Evolutionary conservation across 2,113 vertebrate genomes (phyloP), one percentile per base, ranked within the genome.

Genomic region (Bufo bufo): DNA sequence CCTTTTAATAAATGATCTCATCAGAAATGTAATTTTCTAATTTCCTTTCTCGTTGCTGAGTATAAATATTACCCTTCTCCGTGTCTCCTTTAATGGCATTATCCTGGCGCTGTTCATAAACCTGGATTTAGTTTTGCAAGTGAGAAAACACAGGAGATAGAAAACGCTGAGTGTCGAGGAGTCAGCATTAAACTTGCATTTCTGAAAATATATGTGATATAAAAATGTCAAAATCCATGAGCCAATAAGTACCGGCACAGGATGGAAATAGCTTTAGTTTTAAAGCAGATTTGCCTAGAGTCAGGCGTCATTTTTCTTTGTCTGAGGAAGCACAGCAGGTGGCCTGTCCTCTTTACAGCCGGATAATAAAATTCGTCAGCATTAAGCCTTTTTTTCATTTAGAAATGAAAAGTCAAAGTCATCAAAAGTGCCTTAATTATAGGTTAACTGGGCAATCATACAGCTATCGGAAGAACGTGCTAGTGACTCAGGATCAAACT

Each of bases 201-300:
- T 77, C 71, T 63, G 61, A 49, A 85, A 85, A 85, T 77, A 77
- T 63, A 77, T 47, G 58, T 77, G 43, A 77, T 86, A 86, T 56
- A 61, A 61, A 77, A 86, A 63, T 61, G 72, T 63, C 23, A 47
- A 20, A n/a, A 77, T 61, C 72, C 74, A 63, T 71, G 84, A 65
- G 72, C 75, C 58, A n/a, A 86, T 85, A 59, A 72, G 56, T 23
- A 72, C 33, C 59, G 74, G 43, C 61, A 74, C 84, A 50, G 13
- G 52, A 59, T 77, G 84, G 56, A 77, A 77, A 63, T 77, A 86
- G 84, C 71, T 65, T 69, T 9, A 50, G 61, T 66, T 69, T 69
- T 69, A 83, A 50, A 66, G 47, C 4, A 78, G 74, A 77, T 58
- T 77, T 65, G 74, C 84, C 56, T 63, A 23, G 20, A 77, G 84